Conservation (phyloP, 2,797 vertebrate species). For the Podargus strigoides region DNA sequence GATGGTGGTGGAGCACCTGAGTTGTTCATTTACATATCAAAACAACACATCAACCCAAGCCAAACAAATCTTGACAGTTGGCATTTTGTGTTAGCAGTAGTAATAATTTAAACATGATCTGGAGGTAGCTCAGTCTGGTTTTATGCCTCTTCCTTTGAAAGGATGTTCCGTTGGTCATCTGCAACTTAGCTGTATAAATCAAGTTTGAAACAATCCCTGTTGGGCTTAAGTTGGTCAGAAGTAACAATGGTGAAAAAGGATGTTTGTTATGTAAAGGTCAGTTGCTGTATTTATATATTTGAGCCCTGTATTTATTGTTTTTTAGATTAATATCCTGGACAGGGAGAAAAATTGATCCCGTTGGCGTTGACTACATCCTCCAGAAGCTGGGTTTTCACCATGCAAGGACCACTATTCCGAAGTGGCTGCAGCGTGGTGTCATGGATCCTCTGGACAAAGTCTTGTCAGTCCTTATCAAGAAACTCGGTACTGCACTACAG, state of each 20-base stretch:
- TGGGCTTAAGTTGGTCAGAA: not conserved
- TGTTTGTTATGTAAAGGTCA: not conserved
- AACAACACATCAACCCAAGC: not conserved
- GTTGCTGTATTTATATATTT: not conserved
- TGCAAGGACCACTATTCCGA: conserved; percentile 98
- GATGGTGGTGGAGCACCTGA: not conserved
- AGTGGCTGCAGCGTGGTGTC: conserved; percentile 97
- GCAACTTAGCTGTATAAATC: not conserved
- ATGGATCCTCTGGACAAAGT: conserved; percentile 99
- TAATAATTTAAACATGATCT: not conserved
- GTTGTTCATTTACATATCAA: not conserved
- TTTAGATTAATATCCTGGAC: conserved; percentile 97
- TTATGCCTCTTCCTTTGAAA: not conserved
- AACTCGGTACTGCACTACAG: conserved; percentile 92
- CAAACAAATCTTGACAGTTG: not conserved
- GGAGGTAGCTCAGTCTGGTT: not conserved
- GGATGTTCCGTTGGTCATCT: not conserved
- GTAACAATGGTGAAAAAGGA: not conserved
- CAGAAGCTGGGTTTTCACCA: conserved; percentile 98
- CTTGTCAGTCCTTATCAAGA: conserved; percentile 95
- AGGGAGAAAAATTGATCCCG: conserved; percentile 95
- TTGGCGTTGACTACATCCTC: conserved; percentile 97
- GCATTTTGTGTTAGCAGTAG: not conserved
- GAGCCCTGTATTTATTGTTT: not conserved
- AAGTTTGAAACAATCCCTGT: not conserved